Percentiles rank a stretch among this genome's conserved stretches.
Conservation (phyloP, 2,113 vertebrate genomes). For the Rynchops niger region DNA sequence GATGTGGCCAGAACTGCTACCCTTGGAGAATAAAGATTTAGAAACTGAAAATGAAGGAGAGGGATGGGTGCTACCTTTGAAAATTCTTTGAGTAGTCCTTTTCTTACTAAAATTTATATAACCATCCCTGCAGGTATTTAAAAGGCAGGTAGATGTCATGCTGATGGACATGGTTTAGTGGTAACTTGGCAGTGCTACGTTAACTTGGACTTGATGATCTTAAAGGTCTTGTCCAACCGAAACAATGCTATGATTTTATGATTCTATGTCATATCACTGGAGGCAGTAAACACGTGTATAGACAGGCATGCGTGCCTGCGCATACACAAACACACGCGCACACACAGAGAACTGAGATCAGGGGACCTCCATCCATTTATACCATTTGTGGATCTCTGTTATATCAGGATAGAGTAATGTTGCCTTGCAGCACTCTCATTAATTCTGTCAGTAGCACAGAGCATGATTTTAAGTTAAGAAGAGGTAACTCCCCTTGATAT, state of each 20-base stretch:
- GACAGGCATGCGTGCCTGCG: background rate
- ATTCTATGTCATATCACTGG: background rate
- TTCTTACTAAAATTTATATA: background rate
- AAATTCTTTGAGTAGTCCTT: background rate
- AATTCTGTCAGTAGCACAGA: background rate
- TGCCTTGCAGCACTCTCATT: background rate
- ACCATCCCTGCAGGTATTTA: background rate
- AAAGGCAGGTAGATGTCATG: background rate
- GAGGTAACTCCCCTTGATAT: background rate
- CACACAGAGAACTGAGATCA: background rate
- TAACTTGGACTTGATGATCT: background rate
- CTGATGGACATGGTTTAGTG: background rate
- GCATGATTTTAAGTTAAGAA: background rate
- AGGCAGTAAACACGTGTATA: background rate
- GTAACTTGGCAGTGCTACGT: background rate
- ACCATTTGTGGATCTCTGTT: background rate
- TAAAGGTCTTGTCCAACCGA: background rate
- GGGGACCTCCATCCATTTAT: background rate
- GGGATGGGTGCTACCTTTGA: background rate
- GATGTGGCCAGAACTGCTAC: background rate
- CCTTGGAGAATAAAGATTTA: background rate
- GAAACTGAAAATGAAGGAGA: background rate
- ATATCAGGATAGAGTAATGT: background rate
- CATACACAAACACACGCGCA: accelerated
- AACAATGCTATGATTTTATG: background rate